Evolutionary conservation across 2,888 invertebrate species (phyloP), one percentile per base, ranked within the genome.

Genomic region (Oxyteleia sp.): DNA sequence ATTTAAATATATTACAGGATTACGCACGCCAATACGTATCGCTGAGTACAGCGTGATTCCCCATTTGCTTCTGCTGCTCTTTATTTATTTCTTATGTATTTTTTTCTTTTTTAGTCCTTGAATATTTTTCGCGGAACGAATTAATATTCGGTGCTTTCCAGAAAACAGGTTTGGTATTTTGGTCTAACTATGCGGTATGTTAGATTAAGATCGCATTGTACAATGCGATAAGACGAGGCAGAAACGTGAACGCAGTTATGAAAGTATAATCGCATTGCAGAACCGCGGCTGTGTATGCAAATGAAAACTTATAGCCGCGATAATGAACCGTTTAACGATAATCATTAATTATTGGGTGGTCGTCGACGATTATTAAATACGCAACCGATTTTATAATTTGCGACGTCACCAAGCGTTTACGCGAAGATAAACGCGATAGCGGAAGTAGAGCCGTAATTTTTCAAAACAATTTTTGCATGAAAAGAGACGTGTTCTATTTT

Each of bases 281-380:
- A 13, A 41, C 41, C 10, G 4, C 23, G 26, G n/a, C 23, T 26
- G 51, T 13, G 13, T 57, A 18, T 23, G 43, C 35, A 20, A 69
- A 57, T 57, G 69, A 53, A 69, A 69, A 55, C 55, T n/a, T n/a
- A 55, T 55, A 68, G 29, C 23, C 47, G 35, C 23, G 69, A 69
- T 69, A 69, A 57, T 57, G 69, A 69, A 57, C 47, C 47, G 59
- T 38, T 71, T 49, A 59, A 71, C 13, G 59, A 71, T 71, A 71
- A 59, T 59, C 45, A 41, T 59, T 32, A 57, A 59, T 49, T 71
- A 55, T 71, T 71, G 38, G 71, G 20, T 49, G 59, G 26, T 38
- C 49, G 71, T 49, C 13, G 3, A 20, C 8, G 49, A 71, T 69
- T 69, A 69, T 35, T 29, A 23, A 38, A 49, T 47, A 38, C 59